Evolutionary conservation across 1,140 invertebrate genomes (phyloP), one percentile per base, ranked within the genome.

Genomic region (Caerostris extrusa): DNA sequence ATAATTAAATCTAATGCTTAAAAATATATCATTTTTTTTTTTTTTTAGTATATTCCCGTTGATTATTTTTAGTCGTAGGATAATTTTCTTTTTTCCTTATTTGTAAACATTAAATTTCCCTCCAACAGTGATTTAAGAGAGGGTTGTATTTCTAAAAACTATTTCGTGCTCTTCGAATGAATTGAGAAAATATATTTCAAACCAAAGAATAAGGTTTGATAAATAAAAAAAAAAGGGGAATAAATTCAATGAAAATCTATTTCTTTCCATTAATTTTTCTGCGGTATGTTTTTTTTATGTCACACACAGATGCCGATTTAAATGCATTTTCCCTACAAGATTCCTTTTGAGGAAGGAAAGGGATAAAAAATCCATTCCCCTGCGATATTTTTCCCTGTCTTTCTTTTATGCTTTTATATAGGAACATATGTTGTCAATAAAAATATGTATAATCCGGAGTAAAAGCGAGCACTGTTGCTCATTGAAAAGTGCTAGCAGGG

Each of bases 291-390:
- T 77, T 34, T n/a, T 77, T 77, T 3, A 14, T 5, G 6, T 8
- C 19, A 77, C 14, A 77, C 14, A 53, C 6, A 77, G 71, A 77
- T 77, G 71, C 71, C 71, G 71, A 77, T 77, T 77, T 77, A 77
- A 77, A 77, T 77, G 71, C 71, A 77, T 77, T 77, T 53, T 77
- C 34, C 19, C 34, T 50, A 7, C 19, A 12, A 12, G 34, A 12
- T 77, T 64, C 12, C 14, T 64, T 77, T 77, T 3, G 34, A 50
- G 34, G 34, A 77, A 12, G 34, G 53, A 77, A 77, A 77, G n/a
- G 10, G 34, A 53, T 8, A 34, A 34, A 77, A 77, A 77, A 12
- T n/a, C 34, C 53, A 77, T 77, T 77, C 34, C 34, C 50, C 7
- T 2, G 6, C 5, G 71, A 77, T 50, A 12, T 53, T 50, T 77